These are phyloP conservation scores for Pegoplata infirma DNA, from an alignment of 2,888 invertebrate species.

Conservation along the genomic window DNA sequence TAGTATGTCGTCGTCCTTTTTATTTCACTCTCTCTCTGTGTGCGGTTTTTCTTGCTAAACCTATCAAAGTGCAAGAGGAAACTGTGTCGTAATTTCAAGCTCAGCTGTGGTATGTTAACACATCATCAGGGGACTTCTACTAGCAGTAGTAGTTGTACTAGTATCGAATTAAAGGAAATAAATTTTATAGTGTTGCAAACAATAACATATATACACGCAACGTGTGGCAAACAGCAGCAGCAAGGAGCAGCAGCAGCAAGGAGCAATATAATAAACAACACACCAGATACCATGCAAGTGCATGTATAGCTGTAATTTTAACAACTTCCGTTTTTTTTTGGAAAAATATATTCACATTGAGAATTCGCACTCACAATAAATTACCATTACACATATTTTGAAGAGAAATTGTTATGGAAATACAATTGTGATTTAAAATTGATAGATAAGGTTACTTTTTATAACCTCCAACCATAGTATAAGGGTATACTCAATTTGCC, in stretches of 20 bases:
- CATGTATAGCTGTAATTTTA: constrained; percentile 59
- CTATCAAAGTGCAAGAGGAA: background rate
- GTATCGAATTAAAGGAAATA: constrained; percentile 27
- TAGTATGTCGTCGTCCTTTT: background rate
- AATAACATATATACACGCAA: constrained; percentile 43
- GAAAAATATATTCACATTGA: too few species aligned
- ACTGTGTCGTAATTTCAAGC: constrained; percentile 6
- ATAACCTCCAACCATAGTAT: too few species aligned
- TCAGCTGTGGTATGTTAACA: constrained; percentile 26
- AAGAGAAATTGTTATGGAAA: too few species aligned
- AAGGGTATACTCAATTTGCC: too few species aligned
- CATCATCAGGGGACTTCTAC: constrained; percentile 9
- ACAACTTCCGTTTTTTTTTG: constrained; percentile 49
- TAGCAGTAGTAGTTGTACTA: background rate
- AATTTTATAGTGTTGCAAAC: constrained; percentile 14
- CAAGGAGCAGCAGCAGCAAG: background rate
- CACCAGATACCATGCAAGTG: constrained; percentile 32
- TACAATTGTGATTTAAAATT: too few species aligned
- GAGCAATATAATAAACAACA: background rate
- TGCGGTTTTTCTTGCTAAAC: background rate
- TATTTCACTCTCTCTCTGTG: background rate
- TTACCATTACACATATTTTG: too few species aligned
- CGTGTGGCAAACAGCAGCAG: too few species aligned
- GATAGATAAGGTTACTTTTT: too few species aligned
- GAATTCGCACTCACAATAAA: too few species aligned